phyloP scores from a whole-genome alignment of 2,113 vertebrate genomes.

The Pterocles burchelli region DNA sequence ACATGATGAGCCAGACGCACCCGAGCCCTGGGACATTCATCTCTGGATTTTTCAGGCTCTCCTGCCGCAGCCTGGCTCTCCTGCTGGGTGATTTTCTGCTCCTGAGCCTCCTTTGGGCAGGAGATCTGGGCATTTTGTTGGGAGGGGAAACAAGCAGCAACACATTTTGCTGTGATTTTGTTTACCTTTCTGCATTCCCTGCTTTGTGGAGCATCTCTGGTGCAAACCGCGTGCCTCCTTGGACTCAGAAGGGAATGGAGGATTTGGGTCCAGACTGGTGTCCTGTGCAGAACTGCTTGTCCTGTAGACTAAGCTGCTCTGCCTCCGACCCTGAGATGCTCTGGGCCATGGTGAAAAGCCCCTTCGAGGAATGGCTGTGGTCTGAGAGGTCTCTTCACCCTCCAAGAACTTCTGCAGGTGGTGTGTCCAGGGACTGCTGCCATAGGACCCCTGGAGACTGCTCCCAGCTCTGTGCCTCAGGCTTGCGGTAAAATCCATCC shows the following conservation, averaged over 20 bases:
- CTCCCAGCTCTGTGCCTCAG: not conserved
- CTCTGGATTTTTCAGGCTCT: not conserved
- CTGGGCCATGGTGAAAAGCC: not conserved
- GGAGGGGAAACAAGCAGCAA: not conserved
- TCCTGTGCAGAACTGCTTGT: not conserved
- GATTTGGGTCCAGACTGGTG: not conserved
- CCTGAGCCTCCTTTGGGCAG: rapidly evolving
- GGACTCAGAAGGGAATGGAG: not conserved
- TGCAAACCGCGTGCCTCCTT: not conserved
- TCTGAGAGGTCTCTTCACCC: not conserved
- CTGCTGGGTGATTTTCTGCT: not conserved
- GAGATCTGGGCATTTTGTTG: not conserved
- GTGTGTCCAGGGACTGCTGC: not conserved
- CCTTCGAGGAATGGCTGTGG: rapidly evolving
- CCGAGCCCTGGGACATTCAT: not conserved
- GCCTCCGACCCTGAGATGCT: not conserved
- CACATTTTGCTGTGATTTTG: not conserved
- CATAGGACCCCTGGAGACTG: rapidly evolving
- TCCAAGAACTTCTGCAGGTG: not conserved
- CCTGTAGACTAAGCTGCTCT: not conserved
- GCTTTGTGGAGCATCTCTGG: not conserved
- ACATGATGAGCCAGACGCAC: rapidly evolving
- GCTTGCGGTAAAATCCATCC: not conserved
- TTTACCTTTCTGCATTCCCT: not conserved
- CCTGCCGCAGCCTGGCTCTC: not conserved